Conservation (phyloP, 2,888 invertebrate species). For the Cephus pulcher region DNA sequence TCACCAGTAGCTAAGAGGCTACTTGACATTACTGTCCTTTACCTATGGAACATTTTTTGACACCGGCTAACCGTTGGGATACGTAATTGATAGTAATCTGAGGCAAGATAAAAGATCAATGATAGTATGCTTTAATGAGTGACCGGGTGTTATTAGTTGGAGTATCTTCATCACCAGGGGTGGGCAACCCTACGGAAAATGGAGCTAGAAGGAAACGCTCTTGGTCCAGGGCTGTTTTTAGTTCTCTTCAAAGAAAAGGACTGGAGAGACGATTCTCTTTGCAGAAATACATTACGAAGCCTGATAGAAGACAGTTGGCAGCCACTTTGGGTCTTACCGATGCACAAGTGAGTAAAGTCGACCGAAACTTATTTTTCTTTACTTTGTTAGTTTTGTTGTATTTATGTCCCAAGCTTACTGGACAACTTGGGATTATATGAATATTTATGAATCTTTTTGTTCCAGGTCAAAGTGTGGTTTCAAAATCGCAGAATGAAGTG, state of each 20-base stretch:
- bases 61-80: background rate
- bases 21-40: background rate
- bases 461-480: conserved; percentile 92
- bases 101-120: background rate
- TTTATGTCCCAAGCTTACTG: background rate
- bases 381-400: conserved; percentile 19
- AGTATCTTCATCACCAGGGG: conserved; percentile 40
- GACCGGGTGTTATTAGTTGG: background rate
- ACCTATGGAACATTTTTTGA: background rate
- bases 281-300: conserved; percentile 96
- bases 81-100: background rate
- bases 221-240: conserved; percentile 96
- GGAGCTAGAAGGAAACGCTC: conserved; percentile 85
- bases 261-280: conserved; percentile 91
- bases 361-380: conserved; percentile 12
- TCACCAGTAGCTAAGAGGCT: background rate
- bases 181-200: conserved; percentile 68
- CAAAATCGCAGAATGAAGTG: conserved; percentile 93
- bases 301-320: conserved; percentile 90
- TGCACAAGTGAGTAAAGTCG: conserved; percentile 77
- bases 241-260: conserved; percentile 93
- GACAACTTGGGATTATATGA: background rate
- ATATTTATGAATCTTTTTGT: background rate
- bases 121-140: background rate
- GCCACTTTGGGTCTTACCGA: conserved; percentile 93